Base-by-base conservation (phyloP, 2,797 vertebrate genomes). In the Microctenopoma lineatum region DNA sequence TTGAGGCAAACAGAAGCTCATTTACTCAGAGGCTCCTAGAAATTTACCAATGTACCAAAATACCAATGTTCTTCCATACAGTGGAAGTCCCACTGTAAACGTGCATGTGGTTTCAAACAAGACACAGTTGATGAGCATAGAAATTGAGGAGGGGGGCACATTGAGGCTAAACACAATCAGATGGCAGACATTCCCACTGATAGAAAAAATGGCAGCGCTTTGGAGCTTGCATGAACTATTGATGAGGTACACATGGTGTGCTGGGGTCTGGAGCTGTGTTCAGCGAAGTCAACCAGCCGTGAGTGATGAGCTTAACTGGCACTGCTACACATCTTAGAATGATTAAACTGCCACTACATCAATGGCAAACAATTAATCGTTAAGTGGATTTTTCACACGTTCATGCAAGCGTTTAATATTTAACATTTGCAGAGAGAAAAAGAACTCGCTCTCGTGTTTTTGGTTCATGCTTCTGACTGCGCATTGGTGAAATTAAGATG, bases 291-390 rank as follows among this genome's bases (percentile, higher is more conserved):
- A 83, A 80, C 84, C 44, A 25, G 65, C 61, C 59, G 26, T 89
- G 88, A 91, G 81, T 72, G 86, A 89, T 85, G 85, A 85, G 84
- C 84, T 87, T 79, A 39, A 80, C 62, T 67, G 75, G 86, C 79
- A 75, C 75, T 66, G 70, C 59, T 72, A 79, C 79, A 47, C 85
- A 83, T 87, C 78, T 89, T 87, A 69, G 60, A 89, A 85, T 77
- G 73, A 89, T 89, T 85, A 84, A 84, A 79, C 68, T 73, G 61
- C 73, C 63, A 69, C 74, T 79, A 75, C 72, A 70, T 87, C 74
- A 80, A 81, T 85, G 77, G 74, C 78, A 77, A 83, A 85, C 75
- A 66, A 82, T 90, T 77, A 63, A 82, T 85, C 77, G 80, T 77
- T 64, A 50, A 84, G 75, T 59, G 29, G 58, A 59, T 76, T 77